These are phyloP conservation scores for Amblyteles armatorius DNA, from an alignment of 2,888 invertebrate species.

Conservation along the genomic window DNA sequence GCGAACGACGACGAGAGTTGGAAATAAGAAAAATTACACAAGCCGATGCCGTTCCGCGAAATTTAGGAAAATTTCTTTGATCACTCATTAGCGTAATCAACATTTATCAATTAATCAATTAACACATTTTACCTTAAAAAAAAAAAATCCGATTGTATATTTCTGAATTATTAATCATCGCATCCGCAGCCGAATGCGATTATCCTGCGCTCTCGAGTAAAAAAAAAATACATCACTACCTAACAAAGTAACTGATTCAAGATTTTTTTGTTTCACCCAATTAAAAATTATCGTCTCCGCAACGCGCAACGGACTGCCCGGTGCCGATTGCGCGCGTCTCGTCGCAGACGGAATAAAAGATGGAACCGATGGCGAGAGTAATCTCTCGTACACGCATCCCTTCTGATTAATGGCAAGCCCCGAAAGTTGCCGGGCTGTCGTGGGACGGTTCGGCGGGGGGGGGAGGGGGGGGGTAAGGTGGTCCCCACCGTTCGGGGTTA, in stretches of 20 bases:
- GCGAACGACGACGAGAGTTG: neutral
- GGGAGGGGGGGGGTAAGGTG: neutral
- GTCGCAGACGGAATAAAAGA: neutral
- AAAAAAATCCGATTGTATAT: neutral
- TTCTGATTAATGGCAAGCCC: constrained; percentile 59
- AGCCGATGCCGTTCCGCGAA: neutral
- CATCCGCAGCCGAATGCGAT: neutral
- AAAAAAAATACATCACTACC: no score
- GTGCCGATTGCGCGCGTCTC: neutral
- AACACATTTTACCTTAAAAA: no score
- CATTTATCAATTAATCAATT: no score
- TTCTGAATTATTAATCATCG: neutral
- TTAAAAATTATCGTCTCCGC: neutral
- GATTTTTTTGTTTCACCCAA: no score
- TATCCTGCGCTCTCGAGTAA: no score
- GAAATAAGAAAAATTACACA: neutral
- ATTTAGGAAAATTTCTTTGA: neutral
- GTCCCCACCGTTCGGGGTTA: constrained; percentile 36
- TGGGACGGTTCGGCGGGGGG: neutral
- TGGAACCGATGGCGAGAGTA: constrained; percentile 23
- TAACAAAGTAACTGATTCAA: no score
- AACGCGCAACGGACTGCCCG: neutral
- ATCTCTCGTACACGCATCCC: constrained; percentile 49
- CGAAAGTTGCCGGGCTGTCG: constrained; percentile 48
- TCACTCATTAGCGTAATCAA: neutral